Conservation (phyloP, 2,888 invertebrate genomes). For the Drosophila tanythrix region DNA sequence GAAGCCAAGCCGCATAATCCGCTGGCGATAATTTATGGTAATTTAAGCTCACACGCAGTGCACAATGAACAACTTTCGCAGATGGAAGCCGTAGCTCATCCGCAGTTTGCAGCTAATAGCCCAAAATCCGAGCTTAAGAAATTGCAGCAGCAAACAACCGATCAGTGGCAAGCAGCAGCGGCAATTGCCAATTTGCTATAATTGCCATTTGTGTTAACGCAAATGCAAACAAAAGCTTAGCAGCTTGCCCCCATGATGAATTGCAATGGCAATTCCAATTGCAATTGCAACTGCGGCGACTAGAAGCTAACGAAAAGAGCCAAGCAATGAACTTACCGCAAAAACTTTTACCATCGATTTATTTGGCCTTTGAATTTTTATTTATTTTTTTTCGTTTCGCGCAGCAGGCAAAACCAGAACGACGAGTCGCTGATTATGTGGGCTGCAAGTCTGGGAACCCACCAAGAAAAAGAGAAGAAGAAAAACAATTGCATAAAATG, state of each 20-base stretch:
- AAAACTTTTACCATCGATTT: constrained; percentile 69
- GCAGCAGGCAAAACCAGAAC: constrained; percentile 35
- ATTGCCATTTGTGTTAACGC: constrained; percentile 77
- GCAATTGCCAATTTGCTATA: constrained; percentile 65
- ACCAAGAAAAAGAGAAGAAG: background rate
- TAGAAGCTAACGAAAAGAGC: constrained; percentile 43
- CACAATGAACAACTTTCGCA: constrained; percentile 59
- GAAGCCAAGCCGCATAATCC: constrained; percentile 61
- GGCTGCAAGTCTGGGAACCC: constrained; percentile 59
- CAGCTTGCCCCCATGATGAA: constrained; percentile 48
- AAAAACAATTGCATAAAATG: constrained; percentile 73
- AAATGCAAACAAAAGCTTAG: constrained; percentile 71
- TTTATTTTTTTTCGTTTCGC: constrained; percentile 15
- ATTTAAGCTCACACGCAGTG: constrained; percentile 67
- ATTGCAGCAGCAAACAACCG: constrained; percentile 22
- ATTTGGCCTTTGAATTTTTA: constrained; percentile 45
- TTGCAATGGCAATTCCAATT: constrained; percentile 36
- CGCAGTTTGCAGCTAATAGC: constrained; percentile 46
- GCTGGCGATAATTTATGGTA: constrained; percentile 74
- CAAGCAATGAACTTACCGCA: constrained; percentile 49
- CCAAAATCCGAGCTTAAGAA: constrained; percentile 44
- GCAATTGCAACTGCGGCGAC: constrained; percentile 28
- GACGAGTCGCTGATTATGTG: constrained; percentile 52
- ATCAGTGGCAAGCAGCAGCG: constrained; percentile 31
- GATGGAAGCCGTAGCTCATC: constrained; percentile 46